These are phyloP conservation scores for Octomys mimax DNA, from an alignment of 2,797 vertebrate genomes.

Conservation along the genomic window DNA sequence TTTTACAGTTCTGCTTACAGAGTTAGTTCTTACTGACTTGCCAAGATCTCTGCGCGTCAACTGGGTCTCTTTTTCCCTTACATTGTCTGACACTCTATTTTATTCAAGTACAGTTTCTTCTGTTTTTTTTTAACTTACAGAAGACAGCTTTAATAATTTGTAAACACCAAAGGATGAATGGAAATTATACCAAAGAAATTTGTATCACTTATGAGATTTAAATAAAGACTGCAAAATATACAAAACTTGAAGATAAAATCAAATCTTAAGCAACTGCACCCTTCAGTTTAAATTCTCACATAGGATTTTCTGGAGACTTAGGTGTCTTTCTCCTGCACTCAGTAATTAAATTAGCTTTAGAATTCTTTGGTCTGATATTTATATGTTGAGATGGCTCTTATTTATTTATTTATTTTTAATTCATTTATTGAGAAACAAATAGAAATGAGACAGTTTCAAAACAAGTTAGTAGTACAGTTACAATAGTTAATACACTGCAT, in stretches of 20 bases:
- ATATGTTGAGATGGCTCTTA: background rate
- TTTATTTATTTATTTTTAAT: too few species aligned
- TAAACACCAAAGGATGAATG: too few species aligned
- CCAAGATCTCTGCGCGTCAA: background rate
- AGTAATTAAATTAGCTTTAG: background rate
- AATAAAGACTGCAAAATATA: background rate
- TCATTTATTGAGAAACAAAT: too few species aligned
- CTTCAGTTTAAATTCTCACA: background rate
- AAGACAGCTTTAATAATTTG: background rate
- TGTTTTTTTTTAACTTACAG: background rate
- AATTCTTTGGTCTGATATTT: background rate
- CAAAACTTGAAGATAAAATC: background rate
- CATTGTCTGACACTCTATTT: background rate
- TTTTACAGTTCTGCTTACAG: background rate
- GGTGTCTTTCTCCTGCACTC: background rate
- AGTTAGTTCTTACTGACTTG: background rate
- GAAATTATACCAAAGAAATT: background rate
- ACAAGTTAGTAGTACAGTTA: too few species aligned
- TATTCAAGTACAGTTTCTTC: background rate
- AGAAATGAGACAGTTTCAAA: too few species aligned
- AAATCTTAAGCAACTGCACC: background rate
- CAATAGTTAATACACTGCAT: too few species aligned
- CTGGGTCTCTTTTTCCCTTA: background rate
- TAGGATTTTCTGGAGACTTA: background rate
- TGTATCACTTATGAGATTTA: background rate